Evolutionary conservation across 2,797 vertebrate species (phyloP), one percentile per base, ranked within the genome.

Genomic region (Vultur gryphus): DNA sequence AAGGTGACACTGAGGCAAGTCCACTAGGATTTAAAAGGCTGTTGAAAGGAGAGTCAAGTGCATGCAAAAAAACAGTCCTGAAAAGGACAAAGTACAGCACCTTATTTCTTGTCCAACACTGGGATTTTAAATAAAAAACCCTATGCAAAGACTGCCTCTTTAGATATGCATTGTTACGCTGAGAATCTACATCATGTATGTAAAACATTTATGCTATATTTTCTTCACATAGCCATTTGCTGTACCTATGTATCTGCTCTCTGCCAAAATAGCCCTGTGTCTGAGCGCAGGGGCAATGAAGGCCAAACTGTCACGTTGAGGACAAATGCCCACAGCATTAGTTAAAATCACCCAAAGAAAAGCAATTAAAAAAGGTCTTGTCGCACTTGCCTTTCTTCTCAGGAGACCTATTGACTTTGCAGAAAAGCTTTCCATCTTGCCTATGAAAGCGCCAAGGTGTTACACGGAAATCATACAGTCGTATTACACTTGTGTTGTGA

Each of bases 291-390:
- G 39, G 69, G 39, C 52, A 75, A 9, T 8, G 83, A 80, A 85
- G 78, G 41, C 67, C 86, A 82, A 64, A 70, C 49, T 58, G 48
- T 28, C 48, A 41, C 4, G 35, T 72, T n/a, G 39, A 95, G 75
- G 67, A 67, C 90, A 96, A 97, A 96, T 79, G 86, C 58, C 84
- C 81, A 87, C 48, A 96, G 94, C 83, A 75, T 93, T 95, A 92
- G 69, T 95, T 95, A 93, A 96, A 95, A 65, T 80, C 71, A 91
- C 52, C n/a, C 70, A 71, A 79, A 92, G 71, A 85, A 96, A 95
- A 77, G 67, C 88, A 94, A 92, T 95, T 95, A 85, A 62, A 82
- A 81, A 94, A 87, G 84, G 77, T 92, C 92, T 95, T 83, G 48
- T 93, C 73, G 64, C 54, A 92, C 85, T 93, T 66, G 62, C 35